These are phyloP conservation scores for Agonum fuliginosum DNA, from an alignment of 2,888 invertebrate genomes.

Conservation along the genomic window DNA sequence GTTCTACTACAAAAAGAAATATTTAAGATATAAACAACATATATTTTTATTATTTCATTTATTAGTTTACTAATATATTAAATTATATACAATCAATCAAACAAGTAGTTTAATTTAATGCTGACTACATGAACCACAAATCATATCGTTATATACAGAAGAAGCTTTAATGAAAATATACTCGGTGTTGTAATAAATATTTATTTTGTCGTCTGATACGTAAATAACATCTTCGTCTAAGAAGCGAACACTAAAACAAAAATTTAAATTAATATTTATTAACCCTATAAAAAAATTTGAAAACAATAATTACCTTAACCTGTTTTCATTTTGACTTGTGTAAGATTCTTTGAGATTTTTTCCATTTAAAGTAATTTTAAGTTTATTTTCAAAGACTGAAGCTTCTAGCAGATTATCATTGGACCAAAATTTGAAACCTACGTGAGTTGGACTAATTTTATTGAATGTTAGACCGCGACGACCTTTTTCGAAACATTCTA, in stretches of 20 bases:
- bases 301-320: constrained; percentile 19
- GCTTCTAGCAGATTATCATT: background rate
- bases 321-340: background rate
- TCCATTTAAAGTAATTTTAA: background rate
- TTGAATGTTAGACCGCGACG: background rate
- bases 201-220: background rate
- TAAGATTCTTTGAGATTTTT: background rate
- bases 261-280: background rate
- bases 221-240: background rate
- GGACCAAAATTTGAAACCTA: background rate
- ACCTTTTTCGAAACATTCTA: background rate
- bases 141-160: background rate
- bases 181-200: constrained; percentile 4
- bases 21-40: no score
- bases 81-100: no score
- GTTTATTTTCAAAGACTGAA: background rate
- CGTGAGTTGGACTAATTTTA: background rate
- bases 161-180: background rate
- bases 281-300: no score
- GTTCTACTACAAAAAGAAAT: no score
- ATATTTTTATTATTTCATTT: no score
- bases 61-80: no score
- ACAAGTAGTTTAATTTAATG: no score
- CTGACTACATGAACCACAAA: background rate
- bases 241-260: background rate